Conservation (phyloP, 37 sponge, comb jelly and placozoan genomes). For the Geodia barretti region DNA sequence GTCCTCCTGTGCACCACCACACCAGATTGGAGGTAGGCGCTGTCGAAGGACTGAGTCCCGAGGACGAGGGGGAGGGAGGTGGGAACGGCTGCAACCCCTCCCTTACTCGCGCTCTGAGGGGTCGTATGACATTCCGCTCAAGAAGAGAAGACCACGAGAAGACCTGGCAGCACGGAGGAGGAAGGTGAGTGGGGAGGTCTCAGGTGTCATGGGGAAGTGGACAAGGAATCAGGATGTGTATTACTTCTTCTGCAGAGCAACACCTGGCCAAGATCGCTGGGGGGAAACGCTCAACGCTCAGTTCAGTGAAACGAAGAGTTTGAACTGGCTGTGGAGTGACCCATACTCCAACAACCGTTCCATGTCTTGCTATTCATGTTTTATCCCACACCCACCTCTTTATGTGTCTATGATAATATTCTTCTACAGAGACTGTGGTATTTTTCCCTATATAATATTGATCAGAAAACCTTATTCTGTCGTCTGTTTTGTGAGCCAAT, state of each 20-base stretch:
- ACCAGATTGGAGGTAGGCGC: slow-evolving; percentile 25
- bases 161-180: neutral
- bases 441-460: too few relatives aligned
- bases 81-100: neutral
- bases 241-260: slow-evolving; percentile 5
- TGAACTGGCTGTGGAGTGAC: slow-evolving; percentile 35
- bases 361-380: neutral
- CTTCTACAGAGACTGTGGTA: too few relatives aligned
- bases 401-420: too few relatives aligned
- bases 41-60: neutral
- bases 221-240: too few relatives aligned
- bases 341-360: neutral
- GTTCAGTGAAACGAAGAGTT: slow-evolving; percentile 48
- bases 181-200: neutral
- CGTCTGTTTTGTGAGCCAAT: too few relatives aligned
- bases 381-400: too few relatives aligned
- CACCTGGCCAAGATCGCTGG: slow-evolving; percentile 60
- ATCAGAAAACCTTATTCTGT: too few relatives aligned
- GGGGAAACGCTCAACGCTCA: slow-evolving; percentile 40
- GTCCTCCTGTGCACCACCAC: slow-evolving; percentile 15
- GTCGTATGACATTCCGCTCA: slow-evolving; percentile 36
- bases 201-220: too few relatives aligned
- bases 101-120: neutral
- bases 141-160: neutral
- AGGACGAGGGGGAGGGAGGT: too few relatives aligned